Evolutionary conservation across 64 coral and sea anemone genomes (phyloP).

Genomic region (Anthopleura sola): DNA sequence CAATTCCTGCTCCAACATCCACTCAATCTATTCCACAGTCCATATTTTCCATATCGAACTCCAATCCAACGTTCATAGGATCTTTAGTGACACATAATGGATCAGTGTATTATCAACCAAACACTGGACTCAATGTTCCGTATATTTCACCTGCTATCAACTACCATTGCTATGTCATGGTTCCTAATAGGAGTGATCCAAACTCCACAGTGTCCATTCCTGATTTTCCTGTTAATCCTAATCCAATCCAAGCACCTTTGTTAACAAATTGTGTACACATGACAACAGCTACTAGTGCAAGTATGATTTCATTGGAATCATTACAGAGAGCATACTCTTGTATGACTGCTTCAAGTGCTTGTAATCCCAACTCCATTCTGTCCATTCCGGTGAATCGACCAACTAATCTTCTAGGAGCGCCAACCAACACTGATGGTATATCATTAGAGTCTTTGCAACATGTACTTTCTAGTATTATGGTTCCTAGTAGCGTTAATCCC

Average conservation of each 20-base stretch:
- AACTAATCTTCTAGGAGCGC: neutral
- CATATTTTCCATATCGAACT: neutral
- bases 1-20: neutral
- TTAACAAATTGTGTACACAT: neutral
- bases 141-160: neutral
- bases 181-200: neutral
- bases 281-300: neutral
- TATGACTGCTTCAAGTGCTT: neutral
- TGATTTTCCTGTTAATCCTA: neutral
- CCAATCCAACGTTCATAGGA: neutral
- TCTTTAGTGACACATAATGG: neutral
- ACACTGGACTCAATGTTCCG: neutral
- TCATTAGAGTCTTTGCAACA: neutral
- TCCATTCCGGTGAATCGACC: neutral
- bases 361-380: neutral
- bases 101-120: neutral
- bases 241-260: neutral
- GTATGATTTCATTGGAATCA: neutral
- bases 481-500: neutral
- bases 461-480: neutral
- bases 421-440: neutral
- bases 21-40: neutral
- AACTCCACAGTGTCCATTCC: neutral
- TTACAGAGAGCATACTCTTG: neutral
- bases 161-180: neutral